Conservation (phyloP, 2,797 vertebrate genomes). For the Chloroceryle amazona region DNA sequence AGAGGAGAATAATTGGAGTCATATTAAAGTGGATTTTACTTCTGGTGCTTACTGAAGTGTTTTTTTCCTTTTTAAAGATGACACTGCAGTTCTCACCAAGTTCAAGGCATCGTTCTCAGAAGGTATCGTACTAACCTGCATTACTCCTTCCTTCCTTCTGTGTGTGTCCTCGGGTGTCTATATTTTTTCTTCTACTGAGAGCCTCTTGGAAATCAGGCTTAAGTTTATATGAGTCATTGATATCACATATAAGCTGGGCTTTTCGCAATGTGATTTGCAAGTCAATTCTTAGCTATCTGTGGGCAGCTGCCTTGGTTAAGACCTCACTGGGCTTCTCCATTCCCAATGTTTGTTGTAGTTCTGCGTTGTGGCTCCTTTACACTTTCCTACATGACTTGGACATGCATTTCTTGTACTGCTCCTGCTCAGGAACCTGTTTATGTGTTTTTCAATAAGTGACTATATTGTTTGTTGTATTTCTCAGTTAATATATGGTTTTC, state of each 20-base stretch:
- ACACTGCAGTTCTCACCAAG: conserved; percentile 66
- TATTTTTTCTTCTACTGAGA: neutral
- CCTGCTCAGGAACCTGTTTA: neutral
- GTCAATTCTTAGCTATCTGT: neutral
- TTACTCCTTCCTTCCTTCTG: neutral
- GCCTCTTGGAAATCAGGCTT: neutral
- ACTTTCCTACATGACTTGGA: neutral
- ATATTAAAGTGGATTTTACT: neutral
- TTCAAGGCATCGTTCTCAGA: conserved; percentile 40
- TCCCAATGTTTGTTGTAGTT: neutral
- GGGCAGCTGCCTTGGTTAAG: neutral
- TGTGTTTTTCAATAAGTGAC: neutral
- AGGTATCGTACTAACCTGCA: conserved; percentile 66
- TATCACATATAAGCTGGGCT: neutral
- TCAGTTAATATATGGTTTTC: rapidly evolving
- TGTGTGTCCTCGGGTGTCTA: neutral
- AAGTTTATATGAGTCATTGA: neutral
- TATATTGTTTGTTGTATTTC: neutral
- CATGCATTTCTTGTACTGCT: neutral
- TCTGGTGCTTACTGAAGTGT: conserved; percentile 46
- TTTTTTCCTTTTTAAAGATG: conserved; percentile 77
- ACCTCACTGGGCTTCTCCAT: neutral
- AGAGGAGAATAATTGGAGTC: neutral
- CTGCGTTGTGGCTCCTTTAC: neutral
- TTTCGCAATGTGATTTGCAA: neutral